phyloP scores from a whole-genome alignment of 23 tunicate genomes.

The Clavelina lepadiformis region DNA sequence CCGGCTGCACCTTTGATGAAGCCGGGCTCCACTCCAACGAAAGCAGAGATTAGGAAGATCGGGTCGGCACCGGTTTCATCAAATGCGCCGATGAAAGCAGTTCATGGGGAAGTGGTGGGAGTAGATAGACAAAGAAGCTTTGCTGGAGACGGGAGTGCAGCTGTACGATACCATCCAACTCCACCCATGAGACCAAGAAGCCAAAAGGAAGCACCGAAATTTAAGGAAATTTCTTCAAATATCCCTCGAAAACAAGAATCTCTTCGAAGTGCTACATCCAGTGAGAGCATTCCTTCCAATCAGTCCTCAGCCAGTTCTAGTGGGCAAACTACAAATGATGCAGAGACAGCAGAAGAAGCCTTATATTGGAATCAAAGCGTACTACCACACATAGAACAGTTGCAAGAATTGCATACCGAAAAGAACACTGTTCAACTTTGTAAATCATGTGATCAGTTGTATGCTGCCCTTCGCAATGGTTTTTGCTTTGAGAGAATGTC shows the following conservation, averaged over 20 bases:
- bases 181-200: not conserved
- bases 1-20: no score
- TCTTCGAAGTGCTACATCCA: no score
- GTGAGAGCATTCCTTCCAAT: no score
- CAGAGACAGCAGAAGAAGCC: conserved; percentile 78
- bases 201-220: no score
- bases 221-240: no score
- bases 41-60: no score
- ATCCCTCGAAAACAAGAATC: no score
- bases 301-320: no score
- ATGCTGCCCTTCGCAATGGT: conserved; percentile 27
- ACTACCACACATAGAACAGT: conserved; percentile 48
- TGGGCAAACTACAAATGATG: no score
- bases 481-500: conserved; percentile 41
- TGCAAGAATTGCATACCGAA: conserved; percentile 35
- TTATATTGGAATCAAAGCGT: conserved; percentile 67
- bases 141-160: no score
- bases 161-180: not conserved
- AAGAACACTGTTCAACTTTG: conserved; percentile 3
- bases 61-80: no score
- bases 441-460: conserved; percentile 19
- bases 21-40: no score
- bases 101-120: not conserved
- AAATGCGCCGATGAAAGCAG: conserved; percentile 24
- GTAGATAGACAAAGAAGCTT: not conserved